Base-by-base conservation (phyloP, 2,888 invertebrate species). In the Homarus gammarus region DNA sequence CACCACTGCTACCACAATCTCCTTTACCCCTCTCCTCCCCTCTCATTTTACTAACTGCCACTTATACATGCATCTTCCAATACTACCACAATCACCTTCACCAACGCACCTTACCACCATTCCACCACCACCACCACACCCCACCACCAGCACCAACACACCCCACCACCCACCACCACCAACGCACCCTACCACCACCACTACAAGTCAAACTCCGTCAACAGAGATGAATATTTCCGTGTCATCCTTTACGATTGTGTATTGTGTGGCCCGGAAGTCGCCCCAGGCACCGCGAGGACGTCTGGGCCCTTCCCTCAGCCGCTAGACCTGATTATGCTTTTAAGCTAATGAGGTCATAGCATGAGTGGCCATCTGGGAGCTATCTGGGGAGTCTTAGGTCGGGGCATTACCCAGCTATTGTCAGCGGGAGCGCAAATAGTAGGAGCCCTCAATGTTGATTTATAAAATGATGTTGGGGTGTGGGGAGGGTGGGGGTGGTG, bases 291-390 rank as follows among this genome's bases (percentile, higher is more conserved):
- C 64, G 18, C 72, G 33, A 18, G 72, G 15, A 31, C 27, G 33
- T 72, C 72, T 6, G 12, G 36, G 72, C 72, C 38, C 73, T 18
- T 18, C 18, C 38, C 36, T 27, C 73, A n/a, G n/a, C n/a, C n/a
- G 27, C 27, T 15, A 73, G 22, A 82, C 31, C 82, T 82, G 82
- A 68, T 82, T 68, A 82, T n/a, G 82, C 82, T 82, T 68, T 70
- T 82, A 82, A 68, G 70, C 70, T 82, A 82, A 82, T 82, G 82
- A 82, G 82, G 68, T 70, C 82, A 82, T 82, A 33, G 18, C 70
- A 64, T 27, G 68, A 82, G 82, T 68, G 68, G 82, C 82, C 73
- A 40, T 73, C 73, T 73, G 38, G 15, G 73, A 73, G 27, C 36
- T 38, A 36, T 44, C 44, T 44, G 44, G 44, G 44, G 44, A 44